Conservation (phyloP, 1,140 invertebrate species). For the Agraylea sexmaculata region DNA sequence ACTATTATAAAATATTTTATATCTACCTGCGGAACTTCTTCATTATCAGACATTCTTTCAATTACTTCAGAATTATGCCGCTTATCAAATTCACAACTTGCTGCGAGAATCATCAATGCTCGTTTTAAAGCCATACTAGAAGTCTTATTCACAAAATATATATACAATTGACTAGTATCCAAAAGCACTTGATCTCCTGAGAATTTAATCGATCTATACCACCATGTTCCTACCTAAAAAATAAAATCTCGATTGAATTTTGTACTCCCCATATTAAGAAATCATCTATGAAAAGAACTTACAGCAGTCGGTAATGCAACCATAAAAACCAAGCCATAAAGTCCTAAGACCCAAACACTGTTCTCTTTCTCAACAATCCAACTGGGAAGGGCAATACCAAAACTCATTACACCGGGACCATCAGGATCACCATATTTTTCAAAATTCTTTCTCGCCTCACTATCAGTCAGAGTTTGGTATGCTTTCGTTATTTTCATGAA, state of each 20-base stretch:
- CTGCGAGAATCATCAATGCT: slow-evolving; percentile 91
- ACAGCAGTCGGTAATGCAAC: slow-evolving; percentile 82
- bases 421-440: slow-evolving; percentile 99
- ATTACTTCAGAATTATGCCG: slow-evolving; percentile 89
- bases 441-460: slow-evolving; percentile 94
- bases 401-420: slow-evolving; percentile 96
- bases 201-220: slow-evolving; percentile 95
- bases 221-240: slow-evolving; percentile 86
- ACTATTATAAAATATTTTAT: not conserved
- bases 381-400: slow-evolving; percentile 97
- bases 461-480: slow-evolving; percentile 85
- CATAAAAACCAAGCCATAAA: slow-evolving; percentile 97
- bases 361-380: slow-evolving; percentile 99
- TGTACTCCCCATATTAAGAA: too few relatives aligned
- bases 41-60: slow-evolving; percentile 87
- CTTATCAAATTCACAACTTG: slow-evolving; percentile 92
- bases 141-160: slow-evolving; percentile 91
- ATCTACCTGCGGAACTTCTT: slow-evolving; percentile 84
- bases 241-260: too few relatives aligned
- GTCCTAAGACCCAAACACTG: slow-evolving; percentile 91
- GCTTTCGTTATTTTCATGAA: slow-evolving; percentile 99
- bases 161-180: slow-evolving; percentile 92
- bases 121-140: slow-evolving; percentile 90
- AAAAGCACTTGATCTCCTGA: slow-evolving; percentile 91
- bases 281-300: too few relatives aligned